Evolutionary conservation across 2,797 vertebrate genomes (phyloP).

Genomic region (Arrhamphus sclerolepis): DNA sequence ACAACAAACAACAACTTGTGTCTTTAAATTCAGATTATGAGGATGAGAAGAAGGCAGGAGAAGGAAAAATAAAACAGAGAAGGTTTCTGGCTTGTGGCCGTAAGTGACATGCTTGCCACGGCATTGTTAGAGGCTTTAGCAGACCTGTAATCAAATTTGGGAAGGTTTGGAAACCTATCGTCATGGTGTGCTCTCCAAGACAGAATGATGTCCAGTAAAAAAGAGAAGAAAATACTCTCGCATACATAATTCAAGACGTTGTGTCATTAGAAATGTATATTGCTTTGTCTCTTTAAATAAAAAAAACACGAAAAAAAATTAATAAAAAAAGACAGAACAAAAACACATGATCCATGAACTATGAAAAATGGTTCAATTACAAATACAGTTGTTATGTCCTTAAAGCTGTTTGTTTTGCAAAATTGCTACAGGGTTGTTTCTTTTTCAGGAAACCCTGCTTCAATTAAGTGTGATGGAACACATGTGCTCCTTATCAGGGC

Average conservation of each 20-base stretch:
- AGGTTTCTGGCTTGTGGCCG: slow-evolving; percentile 62
- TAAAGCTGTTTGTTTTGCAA: slow-evolving; percentile 79
- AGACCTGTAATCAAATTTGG: slow-evolving; percentile 81
- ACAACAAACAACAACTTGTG: slow-evolving; percentile 28
- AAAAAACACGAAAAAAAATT: slow-evolving; percentile 32
- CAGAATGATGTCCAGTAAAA: slow-evolving; percentile 73
- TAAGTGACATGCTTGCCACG: slow-evolving; percentile 71
- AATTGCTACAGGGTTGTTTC: slow-evolving; percentile 71
- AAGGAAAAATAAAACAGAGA: slow-evolving; percentile 47
- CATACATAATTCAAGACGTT: slow-evolving; percentile 28
- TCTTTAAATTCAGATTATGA: slow-evolving; percentile 66
- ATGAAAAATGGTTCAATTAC: slow-evolving; percentile 66
- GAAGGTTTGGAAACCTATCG: slow-evolving; percentile 72
- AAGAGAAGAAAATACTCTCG: slow-evolving; percentile 22
- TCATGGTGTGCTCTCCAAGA: slow-evolving; percentile 72
- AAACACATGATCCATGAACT: slow-evolving; percentile 53
- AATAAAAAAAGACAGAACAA: too few relatives aligned
- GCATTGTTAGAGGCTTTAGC: slow-evolving; percentile 83
- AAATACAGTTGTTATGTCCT: slow-evolving; percentile 76
- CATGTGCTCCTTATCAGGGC: slow-evolving; percentile 76
- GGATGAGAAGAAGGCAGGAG: slow-evolving; percentile 59
- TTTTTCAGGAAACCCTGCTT: slow-evolving; percentile 76
- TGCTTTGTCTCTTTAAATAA: slow-evolving; percentile 22
- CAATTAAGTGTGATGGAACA: slow-evolving; percentile 80
- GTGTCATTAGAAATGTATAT: slow-evolving; percentile 33